Base-by-base conservation (phyloP, 2,113 vertebrate species). In the Corynorhinus townsendii region DNA sequence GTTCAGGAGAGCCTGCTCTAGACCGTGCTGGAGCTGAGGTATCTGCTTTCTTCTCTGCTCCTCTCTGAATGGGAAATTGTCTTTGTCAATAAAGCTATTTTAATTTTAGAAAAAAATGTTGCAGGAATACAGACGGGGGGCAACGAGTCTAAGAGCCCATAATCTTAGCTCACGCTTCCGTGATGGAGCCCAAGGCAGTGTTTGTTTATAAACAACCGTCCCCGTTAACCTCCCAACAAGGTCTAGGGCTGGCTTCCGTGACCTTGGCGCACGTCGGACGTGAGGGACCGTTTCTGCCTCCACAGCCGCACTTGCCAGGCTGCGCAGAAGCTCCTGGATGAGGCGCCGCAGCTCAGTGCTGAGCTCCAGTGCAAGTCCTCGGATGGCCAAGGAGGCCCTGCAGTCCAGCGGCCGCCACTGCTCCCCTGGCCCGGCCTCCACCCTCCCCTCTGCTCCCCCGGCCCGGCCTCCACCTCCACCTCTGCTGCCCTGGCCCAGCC, bases 41-140 rank as follows among this genome's bases (percentile, higher is more conserved):
- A 9, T 22, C 59, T 68, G 26, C 15, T 26, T 83, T 68, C 35
- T 81, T 82, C 85, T 86, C 47, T 83, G 84, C 30, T 93, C 62
- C 30, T 82, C 87, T 81, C 47, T 85, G 33, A 84, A 73, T 7
- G 28, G 8, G 43, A 35, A 30, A 35, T 11, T 49, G 73, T 81
- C 47, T 22, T 80, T 86, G 66, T 43, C 38, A 77, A 22, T 22
- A n/a, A 49, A 62, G 43, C 45, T 35, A 9, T 16, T 76, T 59
- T 81, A 47, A 45, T 17, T 28, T 17, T 30, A 45, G 73, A 17
- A 28, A 28, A 45, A 16, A 38, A n/a, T 17, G 28, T 71, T 71
- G 9, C n/a, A 38, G 68, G 17, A 10, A 35, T 19, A 9, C 33
- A n/a, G 68, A 15, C 33, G 66, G 22, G 54, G 35, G 8, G 30